Percentiles rank a stretch among this genome's conserved stretches.
Evolutionary conservation across 2,797 vertebrate species (phyloP).

Genomic region (Orientallactaga sibirica): DNA sequence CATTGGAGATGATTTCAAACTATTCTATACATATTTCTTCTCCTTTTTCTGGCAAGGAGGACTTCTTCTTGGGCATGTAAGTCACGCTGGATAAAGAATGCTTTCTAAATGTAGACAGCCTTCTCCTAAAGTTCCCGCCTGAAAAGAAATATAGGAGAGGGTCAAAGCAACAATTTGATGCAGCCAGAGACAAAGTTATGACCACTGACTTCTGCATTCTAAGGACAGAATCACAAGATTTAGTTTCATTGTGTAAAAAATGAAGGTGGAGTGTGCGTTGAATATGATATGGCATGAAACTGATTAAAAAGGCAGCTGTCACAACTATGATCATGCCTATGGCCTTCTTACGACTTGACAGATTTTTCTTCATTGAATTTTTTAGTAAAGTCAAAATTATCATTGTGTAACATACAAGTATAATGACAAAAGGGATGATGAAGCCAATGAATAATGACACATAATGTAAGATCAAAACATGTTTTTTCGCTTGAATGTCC

Average conservation of each 20-base stretch:
- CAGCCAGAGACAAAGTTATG: constrained; percentile 94
- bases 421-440: constrained; percentile 92
- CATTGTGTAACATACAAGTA: constrained; percentile 94
- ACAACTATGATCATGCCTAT: constrained; percentile 96
- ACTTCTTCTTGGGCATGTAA: constrained; percentile 82
- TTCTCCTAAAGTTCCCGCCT: constrained; percentile 93
- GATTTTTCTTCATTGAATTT: constrained; percentile 89
- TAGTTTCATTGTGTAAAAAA: constrained; percentile 78
- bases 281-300: constrained; percentile 96
- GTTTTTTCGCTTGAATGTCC: constrained; percentile 61
- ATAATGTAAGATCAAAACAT: constrained; percentile 91
- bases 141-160: constrained; percentile 98
- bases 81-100: constrained; percentile 85
- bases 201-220: constrained; percentile 96
- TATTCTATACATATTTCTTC: constrained; percentile 81
- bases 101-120: constrained; percentile 90
- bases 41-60: constrained; percentile 83
- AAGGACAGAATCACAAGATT: constrained; percentile 86
- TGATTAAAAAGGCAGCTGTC: constrained; percentile 93
- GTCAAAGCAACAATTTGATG: constrained; percentile 96
- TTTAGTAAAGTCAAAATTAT: constrained; percentile 92
- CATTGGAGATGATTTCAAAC: constrained; percentile 25
- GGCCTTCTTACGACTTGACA: constrained; percentile 88
- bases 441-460: constrained; percentile 93
- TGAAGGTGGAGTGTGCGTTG: constrained; percentile 94